Conservation (phyloP, 2,113 vertebrate genomes). For the Brienomyrus longianalis region DNA sequence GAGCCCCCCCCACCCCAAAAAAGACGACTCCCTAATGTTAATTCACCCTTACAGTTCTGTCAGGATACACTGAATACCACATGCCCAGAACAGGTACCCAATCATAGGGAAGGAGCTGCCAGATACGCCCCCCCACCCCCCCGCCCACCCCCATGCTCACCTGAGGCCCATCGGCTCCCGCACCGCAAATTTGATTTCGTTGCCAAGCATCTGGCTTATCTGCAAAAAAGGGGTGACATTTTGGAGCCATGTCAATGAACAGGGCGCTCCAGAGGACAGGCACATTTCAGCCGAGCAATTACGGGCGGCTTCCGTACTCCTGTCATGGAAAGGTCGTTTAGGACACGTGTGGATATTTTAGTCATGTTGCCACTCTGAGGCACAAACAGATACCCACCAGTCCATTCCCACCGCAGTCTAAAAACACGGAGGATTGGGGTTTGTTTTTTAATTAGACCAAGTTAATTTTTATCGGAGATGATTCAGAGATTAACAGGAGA, state of each 20-base stretch:
- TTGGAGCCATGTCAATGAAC: background rate
- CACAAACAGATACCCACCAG: background rate
- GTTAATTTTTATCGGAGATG: background rate
- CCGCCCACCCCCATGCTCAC: slow-evolving; percentile 42
- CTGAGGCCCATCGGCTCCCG: slow-evolving; percentile 87
- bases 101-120: background rate
- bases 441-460: slow-evolving; percentile 17
- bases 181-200: slow-evolving; percentile 87
- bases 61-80: background rate
- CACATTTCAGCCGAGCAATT: slow-evolving; percentile 14
- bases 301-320: background rate
- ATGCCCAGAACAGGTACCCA: background rate
- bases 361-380: background rate
- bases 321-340: background rate
- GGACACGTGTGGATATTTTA: background rate
- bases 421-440: background rate
- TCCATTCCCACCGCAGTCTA: background rate
- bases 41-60: background rate
- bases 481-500: background rate
- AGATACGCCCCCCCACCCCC: background rate
- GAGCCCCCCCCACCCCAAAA: background rate
- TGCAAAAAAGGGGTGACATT: slow-evolving; percentile 46
- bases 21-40: background rate
- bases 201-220: slow-evolving; percentile 96
- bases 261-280: background rate